phyloP scores from a whole-genome alignment of 2,113 vertebrate species.

The Cisticola juncidis region DNA sequence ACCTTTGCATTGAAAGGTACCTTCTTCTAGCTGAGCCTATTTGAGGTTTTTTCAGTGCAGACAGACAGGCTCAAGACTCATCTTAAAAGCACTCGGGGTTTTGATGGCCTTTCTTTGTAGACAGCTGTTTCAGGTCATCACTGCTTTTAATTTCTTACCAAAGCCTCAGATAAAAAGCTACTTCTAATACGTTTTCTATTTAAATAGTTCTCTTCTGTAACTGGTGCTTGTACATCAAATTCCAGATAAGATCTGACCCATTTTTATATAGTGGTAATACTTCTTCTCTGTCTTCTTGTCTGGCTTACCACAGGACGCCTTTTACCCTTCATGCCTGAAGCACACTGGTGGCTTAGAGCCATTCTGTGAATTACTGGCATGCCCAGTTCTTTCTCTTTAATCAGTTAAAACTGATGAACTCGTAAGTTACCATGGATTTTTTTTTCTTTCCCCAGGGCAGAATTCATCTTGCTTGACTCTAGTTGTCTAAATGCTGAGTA shows the following conservation, averaged over 20 bases:
- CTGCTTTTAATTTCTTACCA: not conserved
- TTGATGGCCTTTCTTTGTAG: not conserved
- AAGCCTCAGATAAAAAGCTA: not conserved
- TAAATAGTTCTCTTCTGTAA: not conserved
- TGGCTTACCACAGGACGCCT: not conserved
- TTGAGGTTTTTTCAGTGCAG: not conserved
- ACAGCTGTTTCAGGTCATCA: not conserved
- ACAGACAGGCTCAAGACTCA: not conserved
- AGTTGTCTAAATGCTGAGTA: not conserved
- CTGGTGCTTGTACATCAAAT: not conserved
- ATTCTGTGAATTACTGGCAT: not conserved
- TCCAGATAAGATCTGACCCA: not conserved
- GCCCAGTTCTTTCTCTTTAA: not conserved
- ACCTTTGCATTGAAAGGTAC: not conserved
- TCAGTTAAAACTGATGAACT: slow-evolving; percentile 40
- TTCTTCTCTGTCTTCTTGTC: not conserved
- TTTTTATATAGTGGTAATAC: not conserved
- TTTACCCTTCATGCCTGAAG: slow-evolving; percentile 3
- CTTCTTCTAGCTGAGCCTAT: not conserved
- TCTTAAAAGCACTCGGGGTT: not conserved
- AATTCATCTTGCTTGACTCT: slow-evolving; percentile 30
- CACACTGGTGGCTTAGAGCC: not conserved
- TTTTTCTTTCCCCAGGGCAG: not conserved
- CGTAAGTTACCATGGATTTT: not conserved
- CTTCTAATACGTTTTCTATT: not conserved